These are phyloP conservation scores for Arnoldichthys spilopterus DNA, from an alignment of 2,797 vertebrate species.

Conservation along the genomic window DNA sequence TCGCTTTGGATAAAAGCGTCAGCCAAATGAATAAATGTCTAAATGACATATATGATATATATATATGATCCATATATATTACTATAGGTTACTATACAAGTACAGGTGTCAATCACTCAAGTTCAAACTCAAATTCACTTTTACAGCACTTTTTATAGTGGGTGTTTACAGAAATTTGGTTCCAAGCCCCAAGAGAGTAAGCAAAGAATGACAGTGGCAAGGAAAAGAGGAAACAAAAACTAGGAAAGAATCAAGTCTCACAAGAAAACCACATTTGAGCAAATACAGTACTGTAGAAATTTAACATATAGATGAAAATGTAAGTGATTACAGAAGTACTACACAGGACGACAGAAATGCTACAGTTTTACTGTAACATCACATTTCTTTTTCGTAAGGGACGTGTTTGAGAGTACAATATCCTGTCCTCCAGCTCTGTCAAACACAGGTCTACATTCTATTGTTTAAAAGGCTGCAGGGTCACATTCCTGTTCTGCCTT, in stretches of 20 bases:
- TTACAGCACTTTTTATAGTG: not conserved
- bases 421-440: not conserved
- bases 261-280: not conserved
- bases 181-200: not conserved
- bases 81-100: not conserved
- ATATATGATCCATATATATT: too few relatives aligned
- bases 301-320: not conserved
- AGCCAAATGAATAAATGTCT: too few relatives aligned
- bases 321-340: not conserved
- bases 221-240: not conserved
- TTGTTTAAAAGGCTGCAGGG: conserved; percentile 73
- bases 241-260: not conserved
- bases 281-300: not conserved
- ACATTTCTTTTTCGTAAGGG: not conserved
- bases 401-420: not conserved
- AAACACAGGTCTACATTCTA: conserved; percentile 49
- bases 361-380: not conserved
- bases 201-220: not conserved
- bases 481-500: conserved; percentile 73
- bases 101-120: not conserved
- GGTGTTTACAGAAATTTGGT: not conserved
- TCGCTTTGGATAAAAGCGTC: too few relatives aligned
- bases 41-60: too few relatives aligned
- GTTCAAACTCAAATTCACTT: not conserved
- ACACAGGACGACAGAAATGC: not conserved